Evolutionary conservation across 92 coral and sea anemone species (phyloP).

Genomic region (Metridium senile): DNA sequence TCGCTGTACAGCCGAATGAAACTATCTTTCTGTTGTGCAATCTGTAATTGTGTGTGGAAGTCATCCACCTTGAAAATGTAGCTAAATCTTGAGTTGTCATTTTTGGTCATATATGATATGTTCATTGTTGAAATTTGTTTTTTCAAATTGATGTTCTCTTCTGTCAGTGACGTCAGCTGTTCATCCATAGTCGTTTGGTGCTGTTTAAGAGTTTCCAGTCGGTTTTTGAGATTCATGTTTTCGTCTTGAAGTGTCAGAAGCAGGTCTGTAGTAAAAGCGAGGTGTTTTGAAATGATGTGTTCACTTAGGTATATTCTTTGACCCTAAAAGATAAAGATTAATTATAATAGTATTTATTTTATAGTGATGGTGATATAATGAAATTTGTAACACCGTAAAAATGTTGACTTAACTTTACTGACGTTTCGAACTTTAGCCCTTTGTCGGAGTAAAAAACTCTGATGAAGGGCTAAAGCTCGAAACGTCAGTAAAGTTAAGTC

Average conservation of each 20-base stretch:
- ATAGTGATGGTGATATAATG: no score
- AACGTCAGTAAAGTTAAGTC: no score
- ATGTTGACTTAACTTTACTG: no score
- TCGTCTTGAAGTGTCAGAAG: background rate
- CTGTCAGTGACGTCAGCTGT: background rate
- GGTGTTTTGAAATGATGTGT: background rate
- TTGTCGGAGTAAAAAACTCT: no score
- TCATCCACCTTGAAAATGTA: conserved; percentile 2
- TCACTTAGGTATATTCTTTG: conserved; percentile 10
- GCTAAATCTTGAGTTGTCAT: background rate
- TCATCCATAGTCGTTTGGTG: background rate
- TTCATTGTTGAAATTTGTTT: background rate
- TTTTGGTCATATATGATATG: background rate
- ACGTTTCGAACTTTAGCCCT: no score
- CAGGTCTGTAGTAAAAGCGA: background rate
- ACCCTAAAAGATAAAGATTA: background rate
- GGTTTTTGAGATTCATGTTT: background rate
- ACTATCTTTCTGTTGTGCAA: background rate
- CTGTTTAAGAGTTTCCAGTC: background rate
- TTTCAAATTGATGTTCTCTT: background rate
- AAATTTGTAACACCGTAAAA: no score
- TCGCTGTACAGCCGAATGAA: background rate
- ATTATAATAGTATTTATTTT: no score
- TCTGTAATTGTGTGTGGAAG: background rate
- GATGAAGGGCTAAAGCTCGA: no score